Evolutionary conservation across 30 jellyfish, hydroid and myxozoan genomes (phyloP), one percentile per base, ranked within the genome.

Genomic region (Haliclystus octoradiatus): DNA sequence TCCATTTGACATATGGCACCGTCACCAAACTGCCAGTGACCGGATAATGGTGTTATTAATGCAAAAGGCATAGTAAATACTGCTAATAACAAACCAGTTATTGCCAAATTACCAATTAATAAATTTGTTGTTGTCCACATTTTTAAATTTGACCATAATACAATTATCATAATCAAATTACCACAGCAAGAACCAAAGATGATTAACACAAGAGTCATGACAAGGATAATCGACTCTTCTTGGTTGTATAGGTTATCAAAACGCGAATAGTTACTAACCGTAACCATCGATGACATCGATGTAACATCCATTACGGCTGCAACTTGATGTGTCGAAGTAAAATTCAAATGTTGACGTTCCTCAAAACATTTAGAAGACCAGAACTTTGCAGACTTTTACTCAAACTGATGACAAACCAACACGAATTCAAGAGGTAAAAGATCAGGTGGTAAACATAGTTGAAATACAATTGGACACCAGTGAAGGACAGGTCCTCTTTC

Each of bases 81-180:
- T 14, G 97, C 79, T 24, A 76, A 76, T 7, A 71, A 50, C 12
- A 88, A 52, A 69, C 95, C 78, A 9, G 88, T 60, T 2, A 88
- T 29, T 14, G 97, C 88, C 23, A 88, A 75, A 52, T 88, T 88
- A n/a, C 94, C 97, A 49, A 88, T 80, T 31, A 88, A 71, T 80
- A 88, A 80, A 65, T 88, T 88, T 1, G 97, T 80, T 66, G 95
- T 88, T 77, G 77, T 88, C 97, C 97, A 88, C 93, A 88, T 74
- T 70, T 76, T 80, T 46, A 75, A 79, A 53, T 88, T 88, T 75
- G 60, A 68, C 74, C 76, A 88, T 46, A 88, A 73, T 27, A 80
- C 87, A 70, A 74, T 67, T 13, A 88, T 61, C 94, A 88, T 88
- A 31, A 77, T 68, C 14, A 75, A 12, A 19, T 83, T 88, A 1